Evolutionary conservation across 2,797 vertebrate genomes (phyloP).

Genomic region (Micrastur ruficollis): DNA sequence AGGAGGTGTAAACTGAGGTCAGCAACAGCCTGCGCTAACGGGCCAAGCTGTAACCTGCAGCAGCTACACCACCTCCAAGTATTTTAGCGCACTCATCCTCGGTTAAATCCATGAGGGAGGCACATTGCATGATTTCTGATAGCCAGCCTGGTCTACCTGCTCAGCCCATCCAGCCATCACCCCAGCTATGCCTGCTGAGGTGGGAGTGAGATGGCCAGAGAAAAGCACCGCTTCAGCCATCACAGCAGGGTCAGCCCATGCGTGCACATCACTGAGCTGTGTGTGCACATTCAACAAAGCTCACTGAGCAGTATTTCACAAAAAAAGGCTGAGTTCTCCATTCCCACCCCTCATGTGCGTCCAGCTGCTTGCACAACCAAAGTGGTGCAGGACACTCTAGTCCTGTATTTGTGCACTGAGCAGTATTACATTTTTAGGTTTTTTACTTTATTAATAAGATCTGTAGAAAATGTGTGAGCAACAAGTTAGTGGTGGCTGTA

Average conservation of each 20-base stretch:
- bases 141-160: not conserved
- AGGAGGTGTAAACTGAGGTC: not conserved
- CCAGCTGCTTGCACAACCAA: not conserved
- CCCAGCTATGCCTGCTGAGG: not conserved
- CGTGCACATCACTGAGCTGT: not conserved
- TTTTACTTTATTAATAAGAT: not conserved
- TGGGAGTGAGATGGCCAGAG: not conserved
- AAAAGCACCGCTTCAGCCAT: not conserved
- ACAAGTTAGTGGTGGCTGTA: not conserved
- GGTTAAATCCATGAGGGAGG: not conserved
- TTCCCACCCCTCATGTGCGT: not conserved
- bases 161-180: not conserved
- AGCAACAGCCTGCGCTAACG: fast-evolving
- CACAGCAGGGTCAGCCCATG: not conserved
- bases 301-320: not conserved
- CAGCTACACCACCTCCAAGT: not conserved
- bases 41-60: not conserved
- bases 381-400: not conserved
- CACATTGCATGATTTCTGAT: fast-evolving
- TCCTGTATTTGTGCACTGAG: not conserved
- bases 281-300: not conserved
- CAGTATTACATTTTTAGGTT: not conserved
- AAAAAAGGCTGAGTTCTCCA: not conserved
- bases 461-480: not conserved
- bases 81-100: fast-evolving